Conservation (phyloP, 2,888 invertebrate species). For the Stegophylla sp. region DNA sequence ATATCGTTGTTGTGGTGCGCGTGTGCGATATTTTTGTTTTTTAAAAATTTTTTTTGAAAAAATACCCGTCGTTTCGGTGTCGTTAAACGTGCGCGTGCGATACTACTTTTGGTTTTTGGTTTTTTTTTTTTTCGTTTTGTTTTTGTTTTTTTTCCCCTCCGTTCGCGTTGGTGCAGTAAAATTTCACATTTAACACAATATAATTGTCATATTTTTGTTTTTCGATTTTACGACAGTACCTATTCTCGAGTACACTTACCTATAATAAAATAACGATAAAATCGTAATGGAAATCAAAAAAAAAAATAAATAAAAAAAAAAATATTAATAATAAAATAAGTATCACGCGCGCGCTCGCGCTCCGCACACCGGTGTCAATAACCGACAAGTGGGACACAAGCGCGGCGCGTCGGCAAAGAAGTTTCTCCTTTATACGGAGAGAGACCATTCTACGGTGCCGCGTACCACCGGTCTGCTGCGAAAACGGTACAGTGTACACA, state of each 20-base stretch:
- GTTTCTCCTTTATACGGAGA: conserved; percentile 57
- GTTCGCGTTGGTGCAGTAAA: background rate
- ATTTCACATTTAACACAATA: background rate
- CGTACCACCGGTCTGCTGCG: conserved; percentile 57
- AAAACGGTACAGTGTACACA: conserved; percentile 52
- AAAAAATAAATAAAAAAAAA: background rate
- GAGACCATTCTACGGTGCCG: conserved; percentile 53
- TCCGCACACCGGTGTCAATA: conserved; percentile 57
- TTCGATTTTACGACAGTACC: background rate
- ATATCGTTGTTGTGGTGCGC: conserved; percentile 24
- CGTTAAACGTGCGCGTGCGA: background rate
- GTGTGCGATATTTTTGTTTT: conserved; percentile 23
- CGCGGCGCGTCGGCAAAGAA: conserved; percentile 55
- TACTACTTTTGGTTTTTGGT: too few species aligned
- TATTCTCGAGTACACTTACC: too few species aligned
- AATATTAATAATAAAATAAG: conserved; percentile 36
- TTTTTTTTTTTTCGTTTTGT: background rate
- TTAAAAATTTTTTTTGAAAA: conserved; percentile 35
- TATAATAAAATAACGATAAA: background rate
- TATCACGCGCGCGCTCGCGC: conserved; percentile 57
- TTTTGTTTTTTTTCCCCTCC: background rate
- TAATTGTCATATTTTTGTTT: too few species aligned
- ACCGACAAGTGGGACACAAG: conserved; percentile 59
- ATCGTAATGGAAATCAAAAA: too few species aligned
- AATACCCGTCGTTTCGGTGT: conserved; percentile 24